A percentile compares a stretch with the other conserved stretches of the same genome.
phyloP scores from a whole-genome alignment of 2,797 vertebrate species.

The Anniella stebbinsi region DNA sequence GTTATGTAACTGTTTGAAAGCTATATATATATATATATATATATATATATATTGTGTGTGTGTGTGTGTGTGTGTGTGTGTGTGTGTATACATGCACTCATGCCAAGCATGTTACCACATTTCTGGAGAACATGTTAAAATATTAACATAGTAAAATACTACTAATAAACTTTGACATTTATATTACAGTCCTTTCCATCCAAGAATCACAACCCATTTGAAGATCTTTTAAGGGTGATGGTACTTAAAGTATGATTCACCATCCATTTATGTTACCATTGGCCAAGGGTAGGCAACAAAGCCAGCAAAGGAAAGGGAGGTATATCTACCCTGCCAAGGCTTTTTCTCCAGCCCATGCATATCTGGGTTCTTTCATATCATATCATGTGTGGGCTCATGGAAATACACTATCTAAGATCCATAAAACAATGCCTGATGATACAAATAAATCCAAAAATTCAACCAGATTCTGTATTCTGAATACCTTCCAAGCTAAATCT shows the following conservation, averaged over 20 bases:
- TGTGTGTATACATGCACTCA: too few relatives aligned
- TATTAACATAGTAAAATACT: conserved; percentile 13
- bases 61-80: too few relatives aligned
- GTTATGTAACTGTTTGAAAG: conserved; percentile 26
- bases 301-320: not conserved
- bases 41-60: too few relatives aligned
- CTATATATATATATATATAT: not conserved
- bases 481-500: not conserved
- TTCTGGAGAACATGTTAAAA: conserved; percentile 1
- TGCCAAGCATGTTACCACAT: conserved; percentile 5
- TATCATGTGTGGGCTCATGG: not conserved
- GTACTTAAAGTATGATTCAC: not conserved
- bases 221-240: not conserved
- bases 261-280: not conserved
- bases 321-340: not conserved
- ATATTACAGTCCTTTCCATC: not conserved
- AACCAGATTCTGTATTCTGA: not conserved
- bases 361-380: too few relatives aligned
- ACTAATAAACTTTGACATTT: conserved; percentile 5
- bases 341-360: not conserved
- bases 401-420: not conserved
- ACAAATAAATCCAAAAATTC: not conserved
- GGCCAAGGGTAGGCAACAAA: not conserved
- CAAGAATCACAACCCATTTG: conserved; percentile 5
- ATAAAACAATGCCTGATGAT: not conserved